Evolutionary conservation across 2,888 invertebrate species (phyloP).

Genomic region (Eumerus sabulonum): DNA sequence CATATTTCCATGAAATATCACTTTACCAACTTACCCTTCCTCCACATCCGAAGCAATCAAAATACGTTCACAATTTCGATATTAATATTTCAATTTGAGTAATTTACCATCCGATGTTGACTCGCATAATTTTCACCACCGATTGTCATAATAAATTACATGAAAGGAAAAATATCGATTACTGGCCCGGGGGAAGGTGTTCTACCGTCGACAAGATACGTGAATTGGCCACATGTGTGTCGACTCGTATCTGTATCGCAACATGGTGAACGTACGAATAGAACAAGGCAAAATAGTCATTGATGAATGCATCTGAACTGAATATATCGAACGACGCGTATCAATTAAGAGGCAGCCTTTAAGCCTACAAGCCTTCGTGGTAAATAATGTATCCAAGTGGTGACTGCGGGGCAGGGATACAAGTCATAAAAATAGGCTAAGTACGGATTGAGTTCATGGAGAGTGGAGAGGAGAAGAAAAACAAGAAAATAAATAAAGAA

Average conservation of each 20-base stretch:
- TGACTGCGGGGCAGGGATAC: slow-evolving; percentile 12
- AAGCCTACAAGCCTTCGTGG: background rate
- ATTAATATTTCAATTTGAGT: slow-evolving; percentile 43
- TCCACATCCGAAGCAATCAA: background rate
- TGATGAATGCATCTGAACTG: slow-evolving; percentile 22
- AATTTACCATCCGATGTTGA: slow-evolving; percentile 35
- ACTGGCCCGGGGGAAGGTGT: slow-evolving; percentile 54
- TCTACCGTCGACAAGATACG: slow-evolving; percentile 8
- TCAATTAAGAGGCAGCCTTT: slow-evolving; percentile 48
- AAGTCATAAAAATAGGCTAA: slow-evolving; percentile 57
- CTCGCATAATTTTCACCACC: slow-evolving; percentile 37
- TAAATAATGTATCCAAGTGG: slow-evolving; percentile 1
- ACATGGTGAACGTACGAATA: background rate
- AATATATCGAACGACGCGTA: slow-evolving; percentile 22
- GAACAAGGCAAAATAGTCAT: slow-evolving; percentile 1
- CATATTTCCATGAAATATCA: no score
- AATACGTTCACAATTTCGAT: slow-evolving; percentile 13
- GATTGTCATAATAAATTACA: slow-evolving; percentile 48
- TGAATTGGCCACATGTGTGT: background rate
- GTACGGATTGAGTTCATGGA: slow-evolving; percentile 46
- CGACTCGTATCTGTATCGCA: background rate
- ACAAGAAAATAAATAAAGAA: background rate
- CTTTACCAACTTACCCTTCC: background rate
- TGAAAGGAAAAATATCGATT: slow-evolving; percentile 50
- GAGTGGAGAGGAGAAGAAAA: background rate